Evolutionary conservation across 2,113 vertebrate genomes (phyloP).

Genomic region (Cyprinodon variegatus): DNA sequence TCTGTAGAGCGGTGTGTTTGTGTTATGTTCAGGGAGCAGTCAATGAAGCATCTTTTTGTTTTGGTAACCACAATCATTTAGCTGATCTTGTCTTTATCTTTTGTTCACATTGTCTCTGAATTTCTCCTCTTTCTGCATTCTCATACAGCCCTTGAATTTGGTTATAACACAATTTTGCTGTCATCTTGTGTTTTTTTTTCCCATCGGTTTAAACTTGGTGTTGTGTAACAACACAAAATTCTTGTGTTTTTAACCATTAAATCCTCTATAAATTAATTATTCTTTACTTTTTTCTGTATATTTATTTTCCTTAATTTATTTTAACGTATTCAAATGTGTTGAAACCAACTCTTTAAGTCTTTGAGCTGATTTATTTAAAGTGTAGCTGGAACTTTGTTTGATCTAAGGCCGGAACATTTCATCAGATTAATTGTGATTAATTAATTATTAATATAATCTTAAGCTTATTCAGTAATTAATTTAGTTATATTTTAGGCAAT

Average conservation of each 20-base stretch:
- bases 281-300: no score
- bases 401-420: no score
- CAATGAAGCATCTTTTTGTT: slow-evolving; percentile 16
- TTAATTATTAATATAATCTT: no score
- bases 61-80: slow-evolving; percentile 13
- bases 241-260: no score
- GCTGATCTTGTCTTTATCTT: slow-evolving; percentile 13
- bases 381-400: neutral
- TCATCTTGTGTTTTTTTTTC: no score
- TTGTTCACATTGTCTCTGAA: neutral
- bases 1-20: neutral
- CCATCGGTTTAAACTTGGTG: no score
- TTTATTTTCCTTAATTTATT: neutral
- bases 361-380: no score
- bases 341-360: neutral
- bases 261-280: no score
- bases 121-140: neutral
- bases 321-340: neutral
- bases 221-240: no score
- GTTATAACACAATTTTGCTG: neutral
- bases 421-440: no score
- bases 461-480: no score
- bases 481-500: no score
- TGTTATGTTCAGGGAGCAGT: slow-evolving; percentile 1
- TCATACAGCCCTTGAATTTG: neutral